Evolutionary conservation across 1,140 invertebrate genomes (phyloP).

Genomic region (Philaenus spumarius): DNA sequence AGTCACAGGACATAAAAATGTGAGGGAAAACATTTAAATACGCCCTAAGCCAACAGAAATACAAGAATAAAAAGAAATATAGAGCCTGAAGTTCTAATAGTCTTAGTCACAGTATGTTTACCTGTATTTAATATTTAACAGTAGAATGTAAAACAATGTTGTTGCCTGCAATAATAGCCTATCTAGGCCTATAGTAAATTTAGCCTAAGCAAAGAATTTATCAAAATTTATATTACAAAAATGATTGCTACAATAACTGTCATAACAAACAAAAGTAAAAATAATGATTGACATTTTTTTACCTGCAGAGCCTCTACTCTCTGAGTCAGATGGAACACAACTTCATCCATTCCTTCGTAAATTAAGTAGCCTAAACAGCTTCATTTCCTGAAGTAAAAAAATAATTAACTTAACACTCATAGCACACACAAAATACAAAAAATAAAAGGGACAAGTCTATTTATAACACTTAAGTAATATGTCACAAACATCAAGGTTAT

Average conservation of each 20-base stretch:
- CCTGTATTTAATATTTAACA: too few species aligned
- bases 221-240: background rate
- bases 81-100: background rate
- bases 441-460: too few species aligned
- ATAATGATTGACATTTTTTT: background rate
- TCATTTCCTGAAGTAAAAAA: slow-evolving; percentile 11
- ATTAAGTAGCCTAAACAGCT: background rate
- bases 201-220: background rate
- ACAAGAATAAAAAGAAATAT: too few species aligned
- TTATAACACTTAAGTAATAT: too few species aligned
- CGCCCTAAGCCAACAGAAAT: too few species aligned
- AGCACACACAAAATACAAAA: too few species aligned
- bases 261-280: background rate
- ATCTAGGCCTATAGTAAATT: background rate
- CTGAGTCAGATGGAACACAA: slow-evolving; percentile 26
- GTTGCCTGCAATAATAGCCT: too few species aligned
- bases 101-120: background rate
- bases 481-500: too few species aligned
- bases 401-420: slow-evolving; percentile 31
- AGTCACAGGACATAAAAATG: too few species aligned
- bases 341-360: slow-evolving; percentile 26
- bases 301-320: slow-evolving; percentile 20
- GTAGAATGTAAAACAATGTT: too few species aligned
- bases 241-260: background rate
- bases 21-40: background rate